A percentile compares a stretch with the other conserved stretches of the same genome.
Conservation (phyloP, 2,888 invertebrate species). For the Norana najaformis region DNA sequence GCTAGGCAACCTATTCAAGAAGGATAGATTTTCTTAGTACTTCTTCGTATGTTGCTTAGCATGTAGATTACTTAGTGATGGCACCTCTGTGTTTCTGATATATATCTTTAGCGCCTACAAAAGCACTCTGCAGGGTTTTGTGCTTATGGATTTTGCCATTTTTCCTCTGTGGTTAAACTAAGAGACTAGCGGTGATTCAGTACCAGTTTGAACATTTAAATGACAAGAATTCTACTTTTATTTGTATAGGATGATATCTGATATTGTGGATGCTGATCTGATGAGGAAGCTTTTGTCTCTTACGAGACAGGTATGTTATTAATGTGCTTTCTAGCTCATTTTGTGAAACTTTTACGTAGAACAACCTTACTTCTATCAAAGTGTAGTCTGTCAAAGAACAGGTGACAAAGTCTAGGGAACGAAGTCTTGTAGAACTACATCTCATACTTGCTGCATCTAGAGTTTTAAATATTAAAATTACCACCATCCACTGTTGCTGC, state of each 20-base stretch:
- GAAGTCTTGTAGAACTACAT: not conserved
- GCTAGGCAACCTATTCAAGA: too few species aligned
- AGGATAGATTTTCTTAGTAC: too few species aligned
- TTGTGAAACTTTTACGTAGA: not conserved
- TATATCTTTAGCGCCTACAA: too few species aligned
- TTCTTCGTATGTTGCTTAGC: too few species aligned
- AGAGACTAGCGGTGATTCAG: not conserved
- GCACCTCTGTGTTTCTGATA: too few species aligned
- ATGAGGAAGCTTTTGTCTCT: slow-evolving; percentile 1
- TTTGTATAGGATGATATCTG: not conserved
- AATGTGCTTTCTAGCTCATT: not conserved
- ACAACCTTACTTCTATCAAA: not conserved
- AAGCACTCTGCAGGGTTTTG: too few species aligned
- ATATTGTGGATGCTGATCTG: not conserved
- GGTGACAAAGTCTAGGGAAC: not conserved
- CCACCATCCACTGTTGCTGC: not conserved
- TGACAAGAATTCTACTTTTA: not conserved
- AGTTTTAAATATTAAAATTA: not conserved
- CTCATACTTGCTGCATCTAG: not conserved
- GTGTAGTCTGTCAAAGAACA: not conserved
- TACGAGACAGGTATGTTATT: not conserved
- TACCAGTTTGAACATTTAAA: not conserved
- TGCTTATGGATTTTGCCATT: not conserved
- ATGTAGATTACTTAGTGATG: too few species aligned
- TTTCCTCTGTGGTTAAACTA: not conserved